phyloP scores from a whole-genome alignment of 2,888 invertebrate species.

The Celastrina argiolus region DNA sequence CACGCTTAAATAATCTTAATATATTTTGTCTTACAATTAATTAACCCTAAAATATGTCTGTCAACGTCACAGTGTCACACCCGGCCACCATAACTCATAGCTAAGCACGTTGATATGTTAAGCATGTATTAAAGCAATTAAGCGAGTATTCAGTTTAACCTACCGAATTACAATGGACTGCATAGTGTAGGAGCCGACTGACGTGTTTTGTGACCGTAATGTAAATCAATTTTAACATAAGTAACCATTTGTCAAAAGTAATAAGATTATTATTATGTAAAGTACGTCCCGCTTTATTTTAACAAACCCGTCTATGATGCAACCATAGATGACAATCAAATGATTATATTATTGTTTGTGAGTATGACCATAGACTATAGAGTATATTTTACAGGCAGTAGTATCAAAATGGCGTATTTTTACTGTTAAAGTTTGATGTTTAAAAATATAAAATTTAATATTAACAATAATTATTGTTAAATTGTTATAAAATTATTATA shows the following conservation, averaged over 20 bases:
- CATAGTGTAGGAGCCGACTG: not conserved
- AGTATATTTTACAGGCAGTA: too few species aligned
- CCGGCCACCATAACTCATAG: slow-evolving; percentile 17
- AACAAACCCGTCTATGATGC: too few species aligned
- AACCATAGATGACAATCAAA: too few species aligned
- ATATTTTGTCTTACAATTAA: slow-evolving; percentile 11
- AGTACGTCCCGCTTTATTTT: too few species aligned
- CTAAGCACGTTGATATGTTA: slow-evolving; percentile 21
- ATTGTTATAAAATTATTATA: too few species aligned
- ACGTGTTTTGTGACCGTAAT: slow-evolving; percentile 17
- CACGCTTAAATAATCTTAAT: slow-evolving; percentile 7
- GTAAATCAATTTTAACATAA: slow-evolving; percentile 8
- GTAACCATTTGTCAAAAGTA: not conserved
- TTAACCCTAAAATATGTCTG: slow-evolving; percentile 20
- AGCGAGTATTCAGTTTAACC: slow-evolving; percentile 18
- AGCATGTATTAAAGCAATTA: slow-evolving; percentile 22
- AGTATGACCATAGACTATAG: too few species aligned
- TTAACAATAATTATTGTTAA: too few species aligned
- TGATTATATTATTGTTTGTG: too few species aligned
- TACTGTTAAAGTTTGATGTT: too few species aligned
- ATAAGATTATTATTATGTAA: too few species aligned
- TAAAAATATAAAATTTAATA: too few species aligned
- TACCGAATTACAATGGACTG: slow-evolving; percentile 20
- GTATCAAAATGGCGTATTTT: too few species aligned
- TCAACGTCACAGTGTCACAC: slow-evolving; percentile 13